Evolutionary conservation across 2,888 invertebrate species (phyloP).

Genomic region (Habroteleia sp.): DNA sequence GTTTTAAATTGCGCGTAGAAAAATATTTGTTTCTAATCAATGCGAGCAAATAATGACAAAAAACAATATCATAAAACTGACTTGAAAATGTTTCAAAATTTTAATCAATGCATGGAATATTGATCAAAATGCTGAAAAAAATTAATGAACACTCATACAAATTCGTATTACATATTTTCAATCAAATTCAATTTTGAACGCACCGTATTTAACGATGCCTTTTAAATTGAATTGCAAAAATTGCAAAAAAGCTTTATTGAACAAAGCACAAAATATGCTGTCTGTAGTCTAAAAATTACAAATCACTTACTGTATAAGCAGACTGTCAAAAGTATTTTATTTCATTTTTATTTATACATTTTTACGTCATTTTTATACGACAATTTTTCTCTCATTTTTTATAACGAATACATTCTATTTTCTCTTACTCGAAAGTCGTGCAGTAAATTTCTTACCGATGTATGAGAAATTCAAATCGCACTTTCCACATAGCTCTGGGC

Average conservation of each 20-base stretch:
- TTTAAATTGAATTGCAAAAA: constrained; percentile 45
- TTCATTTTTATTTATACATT: constrained; percentile 48
- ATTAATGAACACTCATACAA: constrained; percentile 9
- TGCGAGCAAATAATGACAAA: too few species aligned
- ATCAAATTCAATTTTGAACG: constrained; percentile 45
- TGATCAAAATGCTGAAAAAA: constrained; percentile 6
- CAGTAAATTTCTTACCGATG: constrained; percentile 48
- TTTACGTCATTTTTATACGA: constrained; percentile 46
- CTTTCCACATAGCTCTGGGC: constrained; percentile 37
- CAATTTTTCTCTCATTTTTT: constrained; percentile 44
- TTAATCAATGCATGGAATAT: too few species aligned
- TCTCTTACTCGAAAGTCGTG: constrained; percentile 36
- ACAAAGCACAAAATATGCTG: constrained; percentile 36
- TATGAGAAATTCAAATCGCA: constrained; percentile 51
- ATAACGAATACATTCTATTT: constrained; percentile 45
- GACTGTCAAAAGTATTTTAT: constrained; percentile 53
- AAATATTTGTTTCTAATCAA: too few species aligned
- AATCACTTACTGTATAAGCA: constrained; percentile 54
- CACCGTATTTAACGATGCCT: constrained; percentile 48
- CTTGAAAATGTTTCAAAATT: too few species aligned
- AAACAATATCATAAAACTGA: too few species aligned
- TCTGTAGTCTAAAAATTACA: constrained; percentile 28
- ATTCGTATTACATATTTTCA: constrained; percentile 31
- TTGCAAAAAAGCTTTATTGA: constrained; percentile 45
- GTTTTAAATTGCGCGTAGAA: too few species aligned